phyloP scores from a whole-genome alignment of 2,113 vertebrate species.

The Vombatus ursinus region DNA sequence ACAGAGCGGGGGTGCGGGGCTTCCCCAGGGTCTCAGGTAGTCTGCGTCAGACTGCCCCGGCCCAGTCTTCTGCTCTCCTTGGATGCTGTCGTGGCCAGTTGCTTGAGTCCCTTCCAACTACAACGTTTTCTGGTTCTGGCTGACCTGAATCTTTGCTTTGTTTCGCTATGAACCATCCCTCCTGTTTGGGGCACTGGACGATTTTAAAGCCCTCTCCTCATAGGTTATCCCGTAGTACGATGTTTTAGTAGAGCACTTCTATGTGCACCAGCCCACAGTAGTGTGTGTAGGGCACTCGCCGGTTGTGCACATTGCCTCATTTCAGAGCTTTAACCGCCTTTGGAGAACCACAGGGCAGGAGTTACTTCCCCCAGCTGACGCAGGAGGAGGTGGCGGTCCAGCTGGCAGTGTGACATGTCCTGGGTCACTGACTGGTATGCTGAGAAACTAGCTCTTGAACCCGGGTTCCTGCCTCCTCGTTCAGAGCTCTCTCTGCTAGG shows the following conservation, averaged over 20 bases:
- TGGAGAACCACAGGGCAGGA: background rate
- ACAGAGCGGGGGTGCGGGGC: background rate
- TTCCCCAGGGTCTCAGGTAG: background rate
- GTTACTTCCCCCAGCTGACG: background rate
- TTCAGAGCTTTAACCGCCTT: background rate
- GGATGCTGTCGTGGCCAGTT: background rate
- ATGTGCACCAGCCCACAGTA: background rate
- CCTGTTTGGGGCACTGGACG: background rate
- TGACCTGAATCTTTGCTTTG: background rate
- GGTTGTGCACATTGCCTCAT: background rate
- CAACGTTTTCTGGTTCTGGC: background rate
- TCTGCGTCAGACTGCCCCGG: too few relatives aligned
- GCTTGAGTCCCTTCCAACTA: background rate
- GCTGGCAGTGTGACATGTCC: background rate
- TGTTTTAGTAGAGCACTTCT: background rate
- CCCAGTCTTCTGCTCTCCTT: background rate
- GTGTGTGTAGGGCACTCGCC: accelerated
- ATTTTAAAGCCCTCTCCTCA: too few relatives aligned
- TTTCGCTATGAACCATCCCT: background rate
- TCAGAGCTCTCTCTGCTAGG: background rate
- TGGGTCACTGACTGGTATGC: background rate
- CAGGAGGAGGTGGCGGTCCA: background rate
- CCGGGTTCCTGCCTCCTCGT: background rate
- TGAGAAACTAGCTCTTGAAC: background rate
- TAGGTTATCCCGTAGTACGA: background rate